Evolutionary conservation across 2,888 invertebrate genomes (phyloP), one percentile per base, ranked within the genome.

Genomic region (Eustalomyia histrio): DNA sequence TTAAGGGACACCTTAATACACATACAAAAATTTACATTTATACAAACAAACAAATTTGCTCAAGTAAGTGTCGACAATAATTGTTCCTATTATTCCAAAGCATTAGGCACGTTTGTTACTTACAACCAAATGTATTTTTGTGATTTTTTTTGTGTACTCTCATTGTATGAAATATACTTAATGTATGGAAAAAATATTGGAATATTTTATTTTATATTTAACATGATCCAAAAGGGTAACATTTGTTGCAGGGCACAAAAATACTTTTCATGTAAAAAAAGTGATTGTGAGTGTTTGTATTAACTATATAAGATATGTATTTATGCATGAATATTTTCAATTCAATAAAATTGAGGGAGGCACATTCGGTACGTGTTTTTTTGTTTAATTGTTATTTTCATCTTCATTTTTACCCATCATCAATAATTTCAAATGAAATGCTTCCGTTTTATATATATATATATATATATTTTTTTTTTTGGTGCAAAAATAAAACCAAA

Each of bases 51-150:
- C 14, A 73, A 47, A 73, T 61, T 67, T 71, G 24, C 65, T 81
- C 47, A 67, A 81, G 58, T 78, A 78, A 78, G 76, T 81, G 81
- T 76, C 69, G 76, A 78, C 76, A 73, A 71, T 81, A 81, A 81
- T 81, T 81, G 81, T 78, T 81, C 73, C 39, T 57, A 78, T 72
- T 80, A 58, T 80, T 73, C 60, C 76, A 60, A 65, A 60, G 68
- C 80, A 81, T 81, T 81, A 81, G 74, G 71, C 69, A 78, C 78
- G 69, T 81, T 63, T 53, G 35, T 21, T 73, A 12, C 50, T 43
- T 78, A 47, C 74, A 75, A 55, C 47, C 57, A 73, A 76, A 68
- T 72, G 52, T 65, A 29, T 7, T 6, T 29, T 24, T 24, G 2
- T 24, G 24, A 29, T 29, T 53, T 5, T 29, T 29, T 65, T 6